phyloP scores from a whole-genome alignment of 2,888 invertebrate genomes.

The Leptopterna dolabrata region DNA sequence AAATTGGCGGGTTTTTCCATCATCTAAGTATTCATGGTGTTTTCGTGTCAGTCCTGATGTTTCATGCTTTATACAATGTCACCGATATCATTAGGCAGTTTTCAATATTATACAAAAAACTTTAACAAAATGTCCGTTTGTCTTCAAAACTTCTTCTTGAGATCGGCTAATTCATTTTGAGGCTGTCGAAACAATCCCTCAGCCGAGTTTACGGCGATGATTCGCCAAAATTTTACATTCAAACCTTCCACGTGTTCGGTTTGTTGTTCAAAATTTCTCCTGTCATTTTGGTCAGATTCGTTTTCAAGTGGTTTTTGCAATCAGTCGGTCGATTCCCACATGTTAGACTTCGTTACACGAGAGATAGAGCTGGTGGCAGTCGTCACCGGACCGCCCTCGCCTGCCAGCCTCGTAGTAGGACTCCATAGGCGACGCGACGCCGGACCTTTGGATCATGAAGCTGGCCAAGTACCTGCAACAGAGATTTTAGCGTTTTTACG shows the following conservation, averaged over 20 bases:
- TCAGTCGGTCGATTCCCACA: not conserved
- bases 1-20: not conserved
- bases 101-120: not conserved
- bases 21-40: not conserved
- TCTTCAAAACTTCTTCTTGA: not conserved
- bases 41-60: not conserved
- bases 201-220: not conserved
- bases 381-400: constrained; percentile 85
- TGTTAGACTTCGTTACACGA: constrained; percentile 89
- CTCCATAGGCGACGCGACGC: constrained; percentile 74
- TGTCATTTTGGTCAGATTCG: not conserved
- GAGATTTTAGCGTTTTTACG: too few relatives aligned
- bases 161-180: not conserved
- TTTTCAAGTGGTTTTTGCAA: not conserved
- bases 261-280: not conserved
- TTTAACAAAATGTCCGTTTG: not conserved
- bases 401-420: constrained; percentile 87
- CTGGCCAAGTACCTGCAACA: constrained; percentile 83
- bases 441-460: constrained; percentile 82
- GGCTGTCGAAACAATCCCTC: not conserved
- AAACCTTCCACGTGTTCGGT: not conserved
- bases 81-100: not conserved
- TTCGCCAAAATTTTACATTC: not conserved
- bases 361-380: constrained; percentile 85
- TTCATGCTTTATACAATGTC: not conserved